Percentiles rank a stretch among this genome's conserved stretches.
Evolutionary conservation across 1,140 invertebrate genomes (phyloP).

Genomic region (Drepana arcuata): DNA sequence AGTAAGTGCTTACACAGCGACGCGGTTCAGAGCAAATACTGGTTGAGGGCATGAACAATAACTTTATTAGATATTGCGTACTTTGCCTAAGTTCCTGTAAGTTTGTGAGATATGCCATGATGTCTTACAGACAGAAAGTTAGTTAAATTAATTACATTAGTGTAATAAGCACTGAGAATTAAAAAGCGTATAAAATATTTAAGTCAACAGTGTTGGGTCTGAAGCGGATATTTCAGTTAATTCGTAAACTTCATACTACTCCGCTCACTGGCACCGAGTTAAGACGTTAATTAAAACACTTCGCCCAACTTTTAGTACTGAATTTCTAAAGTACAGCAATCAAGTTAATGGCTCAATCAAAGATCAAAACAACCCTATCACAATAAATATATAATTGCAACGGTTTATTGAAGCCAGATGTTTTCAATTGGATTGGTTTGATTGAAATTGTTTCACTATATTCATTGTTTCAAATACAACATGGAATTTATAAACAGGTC

Average conservation of each 20-base stretch:
- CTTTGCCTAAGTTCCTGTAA: too few species aligned
- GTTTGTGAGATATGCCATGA: too few species aligned
- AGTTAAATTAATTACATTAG: too few species aligned
- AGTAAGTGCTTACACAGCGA: too few species aligned
- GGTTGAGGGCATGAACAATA: too few species aligned
- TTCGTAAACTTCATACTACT: conserved; percentile 62
- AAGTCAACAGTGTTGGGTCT: conserved; percentile 40
- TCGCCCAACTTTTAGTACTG: conserved; percentile 61
- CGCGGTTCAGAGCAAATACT: too few species aligned
- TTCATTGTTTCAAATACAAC: too few species aligned
- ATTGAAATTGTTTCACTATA: not conserved
- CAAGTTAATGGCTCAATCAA: conserved; percentile 59
- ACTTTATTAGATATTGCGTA: too few species aligned
- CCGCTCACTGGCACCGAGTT: conserved; percentile 44
- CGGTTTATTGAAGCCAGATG: conserved; percentile 23
- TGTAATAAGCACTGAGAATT: too few species aligned
- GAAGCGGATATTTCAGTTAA: conserved; percentile 57
- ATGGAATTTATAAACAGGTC: too few species aligned
- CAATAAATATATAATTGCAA: conserved; percentile 39
- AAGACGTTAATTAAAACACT: conserved; percentile 65
- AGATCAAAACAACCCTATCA: conserved; percentile 56
- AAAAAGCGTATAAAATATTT: conserved; percentile 26
- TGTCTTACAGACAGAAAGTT: too few species aligned
- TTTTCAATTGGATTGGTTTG: conserved; percentile 9
- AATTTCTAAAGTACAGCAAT: conserved; percentile 62